These are phyloP conservation scores for Spodoptera frugiperda DNA, from an alignment of 1,140 invertebrate species.

Conservation along the genomic window DNA sequence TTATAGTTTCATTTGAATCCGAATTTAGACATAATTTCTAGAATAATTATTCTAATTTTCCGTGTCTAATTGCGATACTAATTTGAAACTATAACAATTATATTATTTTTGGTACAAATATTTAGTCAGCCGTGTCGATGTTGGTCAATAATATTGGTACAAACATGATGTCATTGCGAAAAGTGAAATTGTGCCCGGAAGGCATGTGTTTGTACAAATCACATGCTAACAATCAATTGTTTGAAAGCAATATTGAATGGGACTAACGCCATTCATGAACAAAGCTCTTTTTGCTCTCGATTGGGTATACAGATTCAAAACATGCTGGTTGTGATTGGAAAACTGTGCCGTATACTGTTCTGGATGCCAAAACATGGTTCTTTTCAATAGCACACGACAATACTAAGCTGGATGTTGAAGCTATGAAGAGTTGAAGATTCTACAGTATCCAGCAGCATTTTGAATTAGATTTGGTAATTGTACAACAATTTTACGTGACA, in stretches of 20 bases:
- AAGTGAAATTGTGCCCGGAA: conserved; percentile 57
- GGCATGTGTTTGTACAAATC: conserved; percentile 43
- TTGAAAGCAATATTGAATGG: conserved; percentile 34
- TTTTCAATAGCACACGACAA: too few relatives aligned
- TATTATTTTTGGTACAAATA: conserved; percentile 21
- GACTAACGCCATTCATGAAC: conserved; percentile 24
- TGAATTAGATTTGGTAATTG: too few relatives aligned
- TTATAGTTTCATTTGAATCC: too few relatives aligned
- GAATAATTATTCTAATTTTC: too few relatives aligned
- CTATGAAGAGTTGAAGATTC: too few relatives aligned
- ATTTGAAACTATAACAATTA: conserved; percentile 4
- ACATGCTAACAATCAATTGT: conserved; percentile 46
- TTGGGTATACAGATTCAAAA: conserved; percentile 23
- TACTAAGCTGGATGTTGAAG: too few relatives aligned
- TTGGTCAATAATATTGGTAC: conserved; percentile 29
- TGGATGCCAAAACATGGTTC: too few relatives aligned
- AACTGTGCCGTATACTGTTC: conserved; percentile 3
- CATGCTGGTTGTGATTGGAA: not conserved
- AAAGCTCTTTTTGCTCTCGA: conserved; percentile 26
- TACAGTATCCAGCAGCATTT: too few relatives aligned
- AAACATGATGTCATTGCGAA: conserved; percentile 50
- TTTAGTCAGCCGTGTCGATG: conserved; percentile 34
- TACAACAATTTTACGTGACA: too few relatives aligned
- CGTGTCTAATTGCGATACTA: conserved; percentile 2
- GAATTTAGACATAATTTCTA: too few relatives aligned